Base-by-base conservation (phyloP, 2,888 invertebrate genomes). In the Agrochola lychnidis region DNA sequence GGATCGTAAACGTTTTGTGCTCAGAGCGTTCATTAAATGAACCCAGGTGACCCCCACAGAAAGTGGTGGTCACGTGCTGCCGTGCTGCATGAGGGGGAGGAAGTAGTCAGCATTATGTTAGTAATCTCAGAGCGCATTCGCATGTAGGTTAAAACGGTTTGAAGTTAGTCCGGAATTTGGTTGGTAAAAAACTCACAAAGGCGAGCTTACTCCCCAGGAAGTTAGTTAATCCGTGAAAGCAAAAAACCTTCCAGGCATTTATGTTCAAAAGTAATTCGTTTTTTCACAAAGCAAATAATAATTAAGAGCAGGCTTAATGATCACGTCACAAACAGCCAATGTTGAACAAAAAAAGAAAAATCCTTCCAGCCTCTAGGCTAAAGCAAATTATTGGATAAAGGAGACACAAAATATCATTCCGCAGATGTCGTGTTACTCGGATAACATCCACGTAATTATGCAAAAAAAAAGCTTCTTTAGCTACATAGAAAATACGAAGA, bases 371-470 rank as follows among this genome's bases (percentile, higher is more conserved):
- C 36, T 45, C 10, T 9, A 30, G 36, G 56, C 19, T 3, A 69
- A 70, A 77, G 64, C 42, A 69, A 62, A 82, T 77, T 72, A 62
- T 36, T 42, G 53, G 22, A 56, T 45, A 68, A 59, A 78, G 30
- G 53, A 48, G 12, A 45, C 30, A 57, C 56, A 16, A 75, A 76
- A 80, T 61, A 75, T 62, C 1, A 71, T 71, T 53, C 72, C 74
- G 25, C 62, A 70, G 10, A 53, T 70, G 48, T 59, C 56, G n/a
- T 67, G 42, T 79, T 56, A 70, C 59, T 70, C 51, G n/a, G n/a
- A 53, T 42, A 57, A 68, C 64, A 71, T 71, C 40, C 64, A 25
- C 57, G 12, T 74, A 66, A 77, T 83, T 71, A 69, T n/a, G 14
- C 22, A 61, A 40, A 74, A 82, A 82, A 45, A 71, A 75, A 70